These are phyloP conservation scores for Cottus gobio DNA, from an alignment of 2,113 vertebrate genomes.

Conservation along the genomic window DNA sequence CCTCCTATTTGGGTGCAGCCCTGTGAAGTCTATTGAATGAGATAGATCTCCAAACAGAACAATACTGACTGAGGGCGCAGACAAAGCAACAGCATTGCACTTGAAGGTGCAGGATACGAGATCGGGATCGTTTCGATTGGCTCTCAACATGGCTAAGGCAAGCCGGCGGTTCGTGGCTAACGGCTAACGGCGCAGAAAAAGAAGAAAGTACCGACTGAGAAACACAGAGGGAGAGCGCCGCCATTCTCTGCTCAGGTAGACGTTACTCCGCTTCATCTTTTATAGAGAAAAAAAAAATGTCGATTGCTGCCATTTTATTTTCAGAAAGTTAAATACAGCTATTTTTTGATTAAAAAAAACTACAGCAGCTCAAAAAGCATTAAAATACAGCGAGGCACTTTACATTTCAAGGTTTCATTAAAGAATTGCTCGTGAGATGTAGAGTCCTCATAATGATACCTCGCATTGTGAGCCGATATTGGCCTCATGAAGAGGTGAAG, in stretches of 20 bases:
- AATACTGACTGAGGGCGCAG: neutral
- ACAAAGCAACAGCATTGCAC: neutral
- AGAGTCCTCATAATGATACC: neutral
- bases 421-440: neutral
- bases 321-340: too few relatives aligned
- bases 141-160: too few relatives aligned
- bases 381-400: constrained; percentile 3
- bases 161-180: too few relatives aligned
- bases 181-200: too few relatives aligned
- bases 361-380: constrained; percentile 1
- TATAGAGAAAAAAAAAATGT: too few relatives aligned
- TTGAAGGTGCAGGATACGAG: neutral
- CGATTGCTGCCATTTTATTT: too few relatives aligned
- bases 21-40: neutral
- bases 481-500: neutral
- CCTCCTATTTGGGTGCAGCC: neutral
- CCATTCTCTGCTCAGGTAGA: too few relatives aligned
- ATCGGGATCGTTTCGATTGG: too few relatives aligned
- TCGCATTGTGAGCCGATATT: neutral
- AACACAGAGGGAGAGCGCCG: too few relatives aligned
- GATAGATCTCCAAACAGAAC: neutral
- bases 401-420: constrained; percentile 23
- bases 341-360: neutral
- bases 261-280: too few relatives aligned
- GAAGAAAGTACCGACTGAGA: too few relatives aligned